Percentiles rank a stretch among this genome's conserved stretches.
These are phyloP conservation scores for Dreissena rostriformis DNA, from an alignment of 1,140 invertebrate genomes.

Conservation along the genomic window DNA sequence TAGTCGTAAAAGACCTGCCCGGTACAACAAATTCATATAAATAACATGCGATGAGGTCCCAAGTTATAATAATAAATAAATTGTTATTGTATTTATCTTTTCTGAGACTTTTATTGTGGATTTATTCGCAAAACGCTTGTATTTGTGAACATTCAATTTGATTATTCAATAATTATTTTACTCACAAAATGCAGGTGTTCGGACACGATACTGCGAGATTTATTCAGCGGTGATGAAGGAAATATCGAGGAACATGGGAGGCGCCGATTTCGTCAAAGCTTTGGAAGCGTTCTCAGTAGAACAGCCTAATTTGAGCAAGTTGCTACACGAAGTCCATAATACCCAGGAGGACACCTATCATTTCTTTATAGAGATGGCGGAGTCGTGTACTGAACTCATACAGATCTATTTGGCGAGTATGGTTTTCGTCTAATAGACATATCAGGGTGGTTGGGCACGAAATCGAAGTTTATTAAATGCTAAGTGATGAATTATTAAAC, in stretches of 20 bases:
- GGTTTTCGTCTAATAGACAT: neutral
- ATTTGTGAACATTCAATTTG: too few species aligned
- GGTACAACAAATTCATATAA: too few species aligned
- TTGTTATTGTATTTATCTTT: too few species aligned
- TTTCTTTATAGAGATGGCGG: conserved; percentile 52
- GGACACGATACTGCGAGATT: conserved; percentile 13
- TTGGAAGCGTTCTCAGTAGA: conserved; percentile 27
- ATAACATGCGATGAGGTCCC: too few species aligned
- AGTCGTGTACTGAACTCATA: conserved; percentile 29
- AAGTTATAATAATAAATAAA: too few species aligned
- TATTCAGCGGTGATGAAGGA: conserved; percentile 34
- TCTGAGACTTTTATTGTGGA: too few species aligned
- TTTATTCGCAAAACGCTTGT: too few species aligned
- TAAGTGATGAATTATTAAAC: too few species aligned
- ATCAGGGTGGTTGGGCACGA: too few species aligned
- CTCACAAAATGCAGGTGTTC: too few species aligned
- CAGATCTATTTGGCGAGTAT: conserved; percentile 38
- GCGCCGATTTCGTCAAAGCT: conserved; percentile 25
- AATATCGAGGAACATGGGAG: conserved; percentile 7
- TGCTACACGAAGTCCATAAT: conserved; percentile 32
- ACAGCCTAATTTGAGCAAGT: conserved; percentile 45
- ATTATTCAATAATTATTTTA: too few species aligned
- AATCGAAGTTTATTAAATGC: too few species aligned
- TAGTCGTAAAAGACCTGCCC: conserved; percentile 4
- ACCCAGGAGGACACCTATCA: conserved; percentile 33